Evolutionary conservation across 2,797 vertebrate species (phyloP).

Genomic region (Mycteria americana): DNA sequence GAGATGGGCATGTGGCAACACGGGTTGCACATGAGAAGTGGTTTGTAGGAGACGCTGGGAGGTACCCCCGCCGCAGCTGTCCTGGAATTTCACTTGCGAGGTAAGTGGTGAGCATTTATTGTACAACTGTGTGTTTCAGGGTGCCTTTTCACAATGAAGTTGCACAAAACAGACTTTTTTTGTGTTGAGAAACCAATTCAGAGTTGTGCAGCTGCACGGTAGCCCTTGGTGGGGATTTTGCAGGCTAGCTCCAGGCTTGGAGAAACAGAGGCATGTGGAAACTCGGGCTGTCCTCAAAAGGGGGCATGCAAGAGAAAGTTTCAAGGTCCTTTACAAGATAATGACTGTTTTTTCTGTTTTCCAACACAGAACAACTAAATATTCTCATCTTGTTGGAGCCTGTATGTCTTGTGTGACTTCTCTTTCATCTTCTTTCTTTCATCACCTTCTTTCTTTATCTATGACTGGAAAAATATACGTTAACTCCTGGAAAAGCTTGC

Average conservation of each 20-base stretch:
- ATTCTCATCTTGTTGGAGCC: background rate
- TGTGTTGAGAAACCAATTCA: background rate
- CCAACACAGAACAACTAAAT: background rate
- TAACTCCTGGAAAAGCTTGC: slow-evolving; percentile 2
- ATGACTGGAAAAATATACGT: background rate
- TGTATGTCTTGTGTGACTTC: background rate
- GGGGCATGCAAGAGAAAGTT: background rate
- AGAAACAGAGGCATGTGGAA: background rate
- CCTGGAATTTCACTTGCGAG: background rate
- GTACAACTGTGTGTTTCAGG: background rate
- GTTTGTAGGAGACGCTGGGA: background rate
- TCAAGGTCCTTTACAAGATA: background rate
- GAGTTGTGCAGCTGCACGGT: background rate
- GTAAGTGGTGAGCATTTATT: background rate
- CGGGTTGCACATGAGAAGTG: background rate
- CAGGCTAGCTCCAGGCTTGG: background rate
- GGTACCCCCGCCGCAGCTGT: background rate
- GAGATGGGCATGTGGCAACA: background rate
- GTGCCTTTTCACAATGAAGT: background rate
- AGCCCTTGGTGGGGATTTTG: background rate
- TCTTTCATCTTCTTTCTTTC: slow-evolving; percentile 20
- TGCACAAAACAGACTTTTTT: background rate
- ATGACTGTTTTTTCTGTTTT: background rate
- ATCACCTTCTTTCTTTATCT: background rate
- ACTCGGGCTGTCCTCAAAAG: background rate